A percentile compares a stretch with the other conserved stretches of the same genome.
Conservation (phyloP, 2,797 vertebrate genomes). For the Tinamus major region DNA sequence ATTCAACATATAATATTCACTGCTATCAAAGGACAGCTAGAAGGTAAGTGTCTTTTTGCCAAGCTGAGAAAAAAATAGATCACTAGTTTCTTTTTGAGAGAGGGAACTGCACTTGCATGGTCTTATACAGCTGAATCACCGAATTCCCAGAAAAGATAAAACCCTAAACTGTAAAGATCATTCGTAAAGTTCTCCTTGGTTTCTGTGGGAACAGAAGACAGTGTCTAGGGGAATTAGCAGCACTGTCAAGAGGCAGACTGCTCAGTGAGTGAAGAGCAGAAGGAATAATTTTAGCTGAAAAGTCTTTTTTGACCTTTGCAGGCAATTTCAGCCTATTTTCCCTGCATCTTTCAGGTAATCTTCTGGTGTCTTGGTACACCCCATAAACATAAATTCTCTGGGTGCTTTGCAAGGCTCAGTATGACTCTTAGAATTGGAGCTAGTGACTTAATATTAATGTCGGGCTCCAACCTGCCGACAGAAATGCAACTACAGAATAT, state of each 20-base stretch:
- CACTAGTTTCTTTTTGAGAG: background rate
- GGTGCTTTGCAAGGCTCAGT: background rate
- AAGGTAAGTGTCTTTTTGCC: background rate
- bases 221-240: background rate
- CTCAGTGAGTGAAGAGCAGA: background rate
- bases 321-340: background rate
- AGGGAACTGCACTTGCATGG: background rate
- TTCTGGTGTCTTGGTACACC: background rate
- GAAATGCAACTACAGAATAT: background rate
- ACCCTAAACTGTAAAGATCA: background rate
- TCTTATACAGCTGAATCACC: background rate
- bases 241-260: background rate
- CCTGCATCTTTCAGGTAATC: background rate
- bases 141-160: background rate
- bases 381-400: background rate
- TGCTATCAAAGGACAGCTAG: background rate
- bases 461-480: background rate
- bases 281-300: background rate
- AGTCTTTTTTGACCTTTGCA: background rate
- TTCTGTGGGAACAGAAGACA: background rate
- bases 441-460: background rate
- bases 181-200: background rate
- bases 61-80: background rate
- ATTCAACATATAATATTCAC: background rate
- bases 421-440: background rate